phyloP scores from a whole-genome alignment of 2,797 vertebrate genomes.

The Atherinosoma microstoma region DNA sequence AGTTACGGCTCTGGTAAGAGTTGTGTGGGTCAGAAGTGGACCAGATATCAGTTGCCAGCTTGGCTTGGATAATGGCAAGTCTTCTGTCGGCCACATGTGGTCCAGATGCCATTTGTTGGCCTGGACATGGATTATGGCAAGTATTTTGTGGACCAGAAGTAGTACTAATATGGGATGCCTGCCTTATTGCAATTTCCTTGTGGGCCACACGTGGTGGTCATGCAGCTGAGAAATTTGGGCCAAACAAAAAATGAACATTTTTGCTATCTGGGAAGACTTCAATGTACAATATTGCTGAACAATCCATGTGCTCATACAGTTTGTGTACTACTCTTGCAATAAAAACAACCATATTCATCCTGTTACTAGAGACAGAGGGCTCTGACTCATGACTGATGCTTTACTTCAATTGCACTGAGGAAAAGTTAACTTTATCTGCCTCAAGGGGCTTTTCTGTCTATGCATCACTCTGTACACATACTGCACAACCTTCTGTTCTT shows the following conservation, averaged over 20 bases:
- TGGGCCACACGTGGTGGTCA: background rate
- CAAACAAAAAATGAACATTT: no score
- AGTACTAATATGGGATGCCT: background rate
- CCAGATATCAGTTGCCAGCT: no score
- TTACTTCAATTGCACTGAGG: background rate
- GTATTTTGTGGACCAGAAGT: background rate
- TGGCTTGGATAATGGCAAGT: no score
- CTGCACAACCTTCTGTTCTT: background rate
- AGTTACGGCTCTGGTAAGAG: no score
- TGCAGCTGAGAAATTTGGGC: no score
- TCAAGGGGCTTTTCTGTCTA: background rate
- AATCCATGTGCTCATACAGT: no score
- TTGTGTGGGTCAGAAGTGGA: no score
- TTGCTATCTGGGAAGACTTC: no score
- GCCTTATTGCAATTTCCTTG: background rate
- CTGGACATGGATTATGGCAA: no score
- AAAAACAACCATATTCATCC: background rate
- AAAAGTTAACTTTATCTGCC: background rate
- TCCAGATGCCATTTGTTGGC: background rate
- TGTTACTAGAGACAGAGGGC: background rate
- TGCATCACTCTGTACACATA: background rate
- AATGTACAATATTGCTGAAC: no score
- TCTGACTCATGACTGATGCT: background rate
- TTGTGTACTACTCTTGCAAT: no score
- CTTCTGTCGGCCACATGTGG: no score